A percentile compares a stretch with the other conserved stretches of the same genome.
Evolutionary conservation across 2,888 invertebrate genomes (phyloP).

Genomic region (Harpagoxenus sublaevis): DNA sequence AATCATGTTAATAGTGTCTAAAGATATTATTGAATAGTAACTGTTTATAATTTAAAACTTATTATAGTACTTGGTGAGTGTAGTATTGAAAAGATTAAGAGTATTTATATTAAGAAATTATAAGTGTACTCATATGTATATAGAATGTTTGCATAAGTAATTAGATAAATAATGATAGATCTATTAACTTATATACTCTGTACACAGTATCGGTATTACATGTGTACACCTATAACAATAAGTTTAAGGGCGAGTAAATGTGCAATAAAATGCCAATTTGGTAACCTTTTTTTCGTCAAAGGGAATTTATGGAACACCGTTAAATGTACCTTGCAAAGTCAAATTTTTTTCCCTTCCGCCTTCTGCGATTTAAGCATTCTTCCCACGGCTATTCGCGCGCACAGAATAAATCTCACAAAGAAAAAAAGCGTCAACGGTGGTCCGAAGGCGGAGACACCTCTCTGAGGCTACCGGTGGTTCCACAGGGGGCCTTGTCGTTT

Average conservation of each 20-base stretch:
- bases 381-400: constrained; percentile 26
- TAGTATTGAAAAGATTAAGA: not conserved
- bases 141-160: not conserved
- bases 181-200: not conserved
- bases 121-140: not conserved
- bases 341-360: constrained; percentile 32
- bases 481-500: constrained; percentile 78
- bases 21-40: not conserved
- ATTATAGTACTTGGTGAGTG: not conserved
- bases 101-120: not conserved
- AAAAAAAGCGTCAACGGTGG: constrained; percentile 82
- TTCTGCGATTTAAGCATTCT: constrained; percentile 17
- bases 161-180: not conserved
- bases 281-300: not conserved
- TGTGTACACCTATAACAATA: not conserved
- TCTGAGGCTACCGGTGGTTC: constrained; percentile 82
- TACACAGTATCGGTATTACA: not conserved
- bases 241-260: not conserved
- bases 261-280: not conserved
- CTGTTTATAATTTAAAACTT: not conserved
- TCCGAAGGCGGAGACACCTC: constrained; percentile 81
- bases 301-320: not conserved
- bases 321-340: not conserved
- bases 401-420: constrained; percentile 79
- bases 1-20: not conserved